Evolutionary conservation across 2,888 invertebrate species (phyloP).

Genomic region (Oligia fasciuncula): DNA sequence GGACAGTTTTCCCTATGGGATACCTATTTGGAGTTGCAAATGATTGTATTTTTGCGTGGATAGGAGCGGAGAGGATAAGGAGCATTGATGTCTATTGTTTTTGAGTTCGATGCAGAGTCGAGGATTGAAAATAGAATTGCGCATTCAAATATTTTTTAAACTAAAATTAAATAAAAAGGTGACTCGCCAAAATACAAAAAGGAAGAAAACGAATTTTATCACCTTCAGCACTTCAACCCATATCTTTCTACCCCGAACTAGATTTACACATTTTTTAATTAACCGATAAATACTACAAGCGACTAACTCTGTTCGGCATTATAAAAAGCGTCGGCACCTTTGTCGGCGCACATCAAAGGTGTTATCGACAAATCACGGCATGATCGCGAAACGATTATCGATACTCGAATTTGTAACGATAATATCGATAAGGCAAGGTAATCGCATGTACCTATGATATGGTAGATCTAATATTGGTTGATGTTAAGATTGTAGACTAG

Average conservation of each 20-base stretch:
- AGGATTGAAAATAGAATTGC: too few relatives aligned
- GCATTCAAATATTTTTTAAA: too few relatives aligned
- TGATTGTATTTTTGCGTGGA: neutral
- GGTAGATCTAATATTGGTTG: slow-evolving; percentile 65
- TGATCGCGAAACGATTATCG: slow-evolving; percentile 69
- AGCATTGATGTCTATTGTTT: neutral
- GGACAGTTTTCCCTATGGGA: slow-evolving; percentile 19
- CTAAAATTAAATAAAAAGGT: neutral
- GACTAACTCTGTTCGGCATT: slow-evolving; percentile 67
- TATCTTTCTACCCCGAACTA: slow-evolving; percentile 49
- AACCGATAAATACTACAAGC: slow-evolving; percentile 66
- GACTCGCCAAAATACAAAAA: slow-evolving; percentile 4
- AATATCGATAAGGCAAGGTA: slow-evolving; percentile 63
- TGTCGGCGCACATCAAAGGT: slow-evolving; percentile 71
- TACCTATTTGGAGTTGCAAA: neutral
- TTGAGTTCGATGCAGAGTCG: too few relatives aligned
- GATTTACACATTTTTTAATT: slow-evolving; percentile 65
- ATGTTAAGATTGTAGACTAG: slow-evolving; percentile 60
- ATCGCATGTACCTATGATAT: slow-evolving; percentile 64
- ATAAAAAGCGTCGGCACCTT: slow-evolving; percentile 75
- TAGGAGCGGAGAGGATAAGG: too few relatives aligned
- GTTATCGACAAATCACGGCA: slow-evolving; percentile 71
- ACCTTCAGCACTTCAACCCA: slow-evolving; percentile 9
- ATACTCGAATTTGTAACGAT: slow-evolving; percentile 66
- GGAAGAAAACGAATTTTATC: slow-evolving; percentile 13